Evolutionary conservation across 2,797 vertebrate genomes (phyloP).

Genomic region (Cyclura pinguis): DNA sequence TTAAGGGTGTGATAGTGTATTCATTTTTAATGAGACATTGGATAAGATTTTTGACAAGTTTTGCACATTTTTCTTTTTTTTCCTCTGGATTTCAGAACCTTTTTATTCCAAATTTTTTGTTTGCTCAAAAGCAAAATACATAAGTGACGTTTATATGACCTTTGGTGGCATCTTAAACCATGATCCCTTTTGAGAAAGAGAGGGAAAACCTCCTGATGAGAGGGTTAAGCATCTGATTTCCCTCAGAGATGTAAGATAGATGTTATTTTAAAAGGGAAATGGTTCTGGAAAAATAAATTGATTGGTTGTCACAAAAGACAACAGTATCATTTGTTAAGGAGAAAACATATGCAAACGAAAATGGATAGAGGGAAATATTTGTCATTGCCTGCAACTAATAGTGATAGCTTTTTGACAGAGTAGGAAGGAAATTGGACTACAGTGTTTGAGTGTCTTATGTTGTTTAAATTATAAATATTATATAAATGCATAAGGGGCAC

Average conservation of each 20-base stretch:
- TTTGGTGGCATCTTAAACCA: neutral
- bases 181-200: neutral
- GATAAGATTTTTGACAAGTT: too few relatives aligned
- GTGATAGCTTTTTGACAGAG: neutral
- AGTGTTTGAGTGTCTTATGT: neutral
- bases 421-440: neutral
- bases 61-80: too few relatives aligned
- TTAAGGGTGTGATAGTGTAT: too few relatives aligned
- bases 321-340: conserved; percentile 7
- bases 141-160: neutral
- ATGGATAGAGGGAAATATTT: conserved; percentile 1
- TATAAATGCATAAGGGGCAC: neutral
- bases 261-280: conserved; percentile 6
- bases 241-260: neutral
- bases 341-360: conserved; percentile 2
- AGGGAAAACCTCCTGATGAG: too few relatives aligned
- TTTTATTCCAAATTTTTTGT: too few relatives aligned
- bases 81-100: too few relatives aligned
- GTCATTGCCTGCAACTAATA: neutral
- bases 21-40: too few relatives aligned
- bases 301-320: neutral
- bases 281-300: neutral
- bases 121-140: too few relatives aligned
- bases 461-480: neutral
- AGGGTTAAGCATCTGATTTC: neutral